Base-by-base conservation (phyloP, 2,797 vertebrate genomes). In the Peromyscus melanophrys region DNA sequence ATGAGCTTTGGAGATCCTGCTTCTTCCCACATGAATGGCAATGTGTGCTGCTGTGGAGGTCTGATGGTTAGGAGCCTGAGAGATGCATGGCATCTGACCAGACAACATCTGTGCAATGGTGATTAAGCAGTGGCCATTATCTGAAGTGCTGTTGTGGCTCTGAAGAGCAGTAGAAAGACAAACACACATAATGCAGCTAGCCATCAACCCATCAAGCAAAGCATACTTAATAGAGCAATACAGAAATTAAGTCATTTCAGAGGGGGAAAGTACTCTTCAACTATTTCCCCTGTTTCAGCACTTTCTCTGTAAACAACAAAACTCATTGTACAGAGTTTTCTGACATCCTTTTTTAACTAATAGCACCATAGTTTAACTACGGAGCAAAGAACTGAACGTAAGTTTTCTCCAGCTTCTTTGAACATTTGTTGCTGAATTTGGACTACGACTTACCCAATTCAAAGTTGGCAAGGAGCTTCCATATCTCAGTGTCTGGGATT, bases 161-260 rank as follows among this genome's bases (percentile, higher is more conserved):
- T 95, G 92, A 96, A 97, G 95, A 95, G 92, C 78, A 85, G 91
- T 5, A 65, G 88, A 97, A 92, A 97, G 93, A 97, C 86, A 96
- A 94, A 92, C 71, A 95, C 25, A 40, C 49, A 96, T 61, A 96
- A 92, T 93, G 46, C 57, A 82, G 71, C 23, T 4, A 9, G 73
- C 87, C 91, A 92, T 92, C 89, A 88, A 92, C 71, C 73, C 90
- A 93, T 96, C 91, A 67, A 84, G 89, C 91, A 86, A 94, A 97
- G 87, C 87, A 95, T 59, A 75, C 95, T 97, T 97, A 97, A 81
- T 93, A 97, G 89, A 94, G 87, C 83, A 69, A 95, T 96, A 65
- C 34, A 96, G 94, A 98, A 98, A 97, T 96, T 94, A 96, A 97
- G 84, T 94, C 46, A 97, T 96, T 97, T 97, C 73, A 92, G 52